Evolutionary conservation across 2,888 invertebrate species (phyloP), one percentile per base, ranked within the genome.

Genomic region (Micoletzkya japonica): DNA sequence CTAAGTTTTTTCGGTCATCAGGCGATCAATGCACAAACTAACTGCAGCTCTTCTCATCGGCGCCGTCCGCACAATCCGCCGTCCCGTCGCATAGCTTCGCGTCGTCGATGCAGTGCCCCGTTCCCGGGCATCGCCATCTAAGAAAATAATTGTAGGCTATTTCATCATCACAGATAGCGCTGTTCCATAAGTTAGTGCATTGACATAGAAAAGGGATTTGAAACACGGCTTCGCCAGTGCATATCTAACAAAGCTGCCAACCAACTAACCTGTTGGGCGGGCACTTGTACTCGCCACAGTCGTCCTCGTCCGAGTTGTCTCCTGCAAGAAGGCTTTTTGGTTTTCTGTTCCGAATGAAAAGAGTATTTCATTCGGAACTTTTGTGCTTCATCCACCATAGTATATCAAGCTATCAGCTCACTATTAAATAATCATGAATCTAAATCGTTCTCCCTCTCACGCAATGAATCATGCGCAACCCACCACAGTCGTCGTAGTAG

Each of bases 81-180:
- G 95, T 94, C 84, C 94, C 93, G 81, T 97, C 96, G 87, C 97
- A 98, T 49, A 93, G 91, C 91, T 94, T 93, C 73, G 56, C 91
- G 78, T 92, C 91, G 0, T 95, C 94, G 81, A 98, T 95, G 86
- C 98, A 98, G 86, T 95, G 93, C 0, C 96, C 95, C 30, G 76
- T 76, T 30, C 72, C 70, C n/a, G 83, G 73, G 52, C 73, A 74
- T 17, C 57, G 72, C 73, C 73, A 39, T 30, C 44, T 36, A 10
- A 6, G 20, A 17, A 54, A 54, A 14, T 28, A 10, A 10, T 7
- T 7, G n/a, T 14, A 54, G n/a, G 10, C n/a, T 54, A n/a, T 28
- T 7, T 7, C 39, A 17, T 39, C 39, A 39, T 39, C 39, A 39
- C 39, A 10, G 17, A 17, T 17, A 39, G 17, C 17, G 17, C 39